Conservation (phyloP, 2,113 vertebrate genomes). For the Spea multiplicata region DNA sequence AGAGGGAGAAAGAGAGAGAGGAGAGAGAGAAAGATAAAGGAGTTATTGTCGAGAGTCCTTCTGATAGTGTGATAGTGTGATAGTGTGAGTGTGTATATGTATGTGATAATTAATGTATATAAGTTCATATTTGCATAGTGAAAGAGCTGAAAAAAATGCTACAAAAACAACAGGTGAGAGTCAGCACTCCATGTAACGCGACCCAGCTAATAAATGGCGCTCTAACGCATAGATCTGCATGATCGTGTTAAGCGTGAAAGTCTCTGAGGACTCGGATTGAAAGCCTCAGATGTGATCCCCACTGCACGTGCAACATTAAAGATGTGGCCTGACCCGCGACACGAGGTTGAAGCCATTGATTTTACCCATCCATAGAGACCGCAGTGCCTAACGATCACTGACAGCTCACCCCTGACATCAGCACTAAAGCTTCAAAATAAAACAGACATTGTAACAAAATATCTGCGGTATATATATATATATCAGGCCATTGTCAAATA, state of each 20-base stretch:
- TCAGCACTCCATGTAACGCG: slow-evolving; percentile 22
- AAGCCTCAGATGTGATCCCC: slow-evolving; percentile 20
- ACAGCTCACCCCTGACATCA: slow-evolving; percentile 6
- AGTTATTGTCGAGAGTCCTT: no score
- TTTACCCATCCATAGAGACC: slow-evolving; percentile 9
- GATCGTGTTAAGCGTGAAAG: slow-evolving; percentile 17
- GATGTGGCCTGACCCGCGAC: slow-evolving; percentile 28
- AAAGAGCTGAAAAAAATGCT: slow-evolving; percentile 11
- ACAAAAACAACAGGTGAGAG: slow-evolving; percentile 25
- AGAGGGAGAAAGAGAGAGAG: no score
- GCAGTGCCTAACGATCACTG: background rate
- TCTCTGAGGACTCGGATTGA: slow-evolving; percentile 34
- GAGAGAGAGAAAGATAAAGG: no score
- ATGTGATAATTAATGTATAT: no score
- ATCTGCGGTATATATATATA: background rate
- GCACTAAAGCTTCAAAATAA: background rate
- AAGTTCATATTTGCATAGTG: no score
- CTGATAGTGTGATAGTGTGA: no score
- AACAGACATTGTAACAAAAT: background rate
- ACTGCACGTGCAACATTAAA: slow-evolving; percentile 27
- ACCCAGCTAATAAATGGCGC: slow-evolving; percentile 32
- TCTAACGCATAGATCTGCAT: background rate
- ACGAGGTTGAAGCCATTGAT: background rate
- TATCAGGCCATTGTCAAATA: background rate
- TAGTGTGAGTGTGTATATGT: no score